Conservation (phyloP, 1,140 invertebrate species). For the Drosophila guanche region DNA sequence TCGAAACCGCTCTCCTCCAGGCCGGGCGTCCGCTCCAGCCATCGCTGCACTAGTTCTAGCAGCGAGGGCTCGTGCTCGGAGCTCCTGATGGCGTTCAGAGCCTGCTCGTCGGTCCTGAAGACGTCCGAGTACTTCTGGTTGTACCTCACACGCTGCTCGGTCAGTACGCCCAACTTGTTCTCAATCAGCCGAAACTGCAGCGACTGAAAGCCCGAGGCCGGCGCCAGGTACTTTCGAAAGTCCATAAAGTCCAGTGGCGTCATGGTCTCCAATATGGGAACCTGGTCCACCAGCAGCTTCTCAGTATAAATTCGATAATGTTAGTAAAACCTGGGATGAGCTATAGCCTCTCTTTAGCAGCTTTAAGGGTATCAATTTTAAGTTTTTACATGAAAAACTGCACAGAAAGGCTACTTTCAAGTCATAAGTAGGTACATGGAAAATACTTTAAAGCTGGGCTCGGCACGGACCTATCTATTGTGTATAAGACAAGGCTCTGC, state of each 20-base stretch:
- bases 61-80: conserved; percentile 94
- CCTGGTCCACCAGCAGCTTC: conserved; percentile 97
- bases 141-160: conserved; percentile 95
- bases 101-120: conserved; percentile 91
- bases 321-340: too few species aligned
- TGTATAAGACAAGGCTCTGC: too few species aligned
- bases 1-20: conserved; percentile 92
- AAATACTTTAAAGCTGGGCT: too few species aligned
- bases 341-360: too few species aligned
- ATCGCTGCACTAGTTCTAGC: conserved; percentile 92
- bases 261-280: conserved; percentile 99
- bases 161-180: conserved; percentile 97
- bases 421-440: too few species aligned
- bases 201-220: conserved; percentile 99
- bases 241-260: conserved; percentile 98
- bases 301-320: conserved; percentile 18
- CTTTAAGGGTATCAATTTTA: too few species aligned
- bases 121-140: conserved; percentile 96
- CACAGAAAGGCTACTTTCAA: too few species aligned
- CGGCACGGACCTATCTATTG: too few species aligned
- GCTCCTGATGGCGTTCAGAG: conserved; percentile 88
- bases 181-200: conserved; percentile 97
- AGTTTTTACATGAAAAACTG: too few species aligned
- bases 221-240: conserved; percentile 94
- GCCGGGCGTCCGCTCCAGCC: conserved; percentile 97